Evolutionary conservation across 2,888 invertebrate genomes (phyloP).

Genomic region (Tyria jacobaeae): DNA sequence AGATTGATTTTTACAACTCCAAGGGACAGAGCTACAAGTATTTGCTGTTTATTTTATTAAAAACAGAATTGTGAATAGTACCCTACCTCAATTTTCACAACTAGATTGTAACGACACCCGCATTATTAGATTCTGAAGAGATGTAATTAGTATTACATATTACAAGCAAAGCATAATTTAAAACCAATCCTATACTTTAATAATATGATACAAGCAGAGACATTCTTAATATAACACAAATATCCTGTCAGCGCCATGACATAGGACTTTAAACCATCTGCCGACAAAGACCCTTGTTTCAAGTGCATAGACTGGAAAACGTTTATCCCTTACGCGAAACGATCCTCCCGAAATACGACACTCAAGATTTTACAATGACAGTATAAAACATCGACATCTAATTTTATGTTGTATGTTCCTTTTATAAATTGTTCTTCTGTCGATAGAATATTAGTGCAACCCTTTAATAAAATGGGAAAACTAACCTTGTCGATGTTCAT

Average conservation of each 20-base stretch:
- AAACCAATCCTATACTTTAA: background rate
- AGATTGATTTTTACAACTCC: too few relatives aligned
- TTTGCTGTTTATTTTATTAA: too few relatives aligned
- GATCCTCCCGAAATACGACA: background rate
- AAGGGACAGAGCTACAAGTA: too few relatives aligned
- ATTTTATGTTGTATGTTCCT: background rate
- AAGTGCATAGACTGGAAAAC: constrained; percentile 2
- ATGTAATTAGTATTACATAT: too few relatives aligned
- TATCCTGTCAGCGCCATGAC: background rate
- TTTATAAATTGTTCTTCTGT: background rate
- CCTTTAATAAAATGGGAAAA: background rate
- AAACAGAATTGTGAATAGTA: too few relatives aligned
- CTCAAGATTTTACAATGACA: background rate
- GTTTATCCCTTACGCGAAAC: background rate
- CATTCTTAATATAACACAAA: background rate
- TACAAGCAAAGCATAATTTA: background rate
- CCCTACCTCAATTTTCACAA: too few relatives aligned
- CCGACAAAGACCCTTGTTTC: background rate
- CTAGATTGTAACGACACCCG: too few relatives aligned
- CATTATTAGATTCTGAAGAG: too few relatives aligned
- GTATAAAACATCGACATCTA: background rate
- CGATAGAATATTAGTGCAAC: background rate
- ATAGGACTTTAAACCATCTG: background rate
- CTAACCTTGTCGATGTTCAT: too few relatives aligned
- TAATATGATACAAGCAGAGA: background rate